Evolutionary conservation across 2,888 invertebrate species (phyloP).

Genomic region (Perizoma flavofasciatum): DNA sequence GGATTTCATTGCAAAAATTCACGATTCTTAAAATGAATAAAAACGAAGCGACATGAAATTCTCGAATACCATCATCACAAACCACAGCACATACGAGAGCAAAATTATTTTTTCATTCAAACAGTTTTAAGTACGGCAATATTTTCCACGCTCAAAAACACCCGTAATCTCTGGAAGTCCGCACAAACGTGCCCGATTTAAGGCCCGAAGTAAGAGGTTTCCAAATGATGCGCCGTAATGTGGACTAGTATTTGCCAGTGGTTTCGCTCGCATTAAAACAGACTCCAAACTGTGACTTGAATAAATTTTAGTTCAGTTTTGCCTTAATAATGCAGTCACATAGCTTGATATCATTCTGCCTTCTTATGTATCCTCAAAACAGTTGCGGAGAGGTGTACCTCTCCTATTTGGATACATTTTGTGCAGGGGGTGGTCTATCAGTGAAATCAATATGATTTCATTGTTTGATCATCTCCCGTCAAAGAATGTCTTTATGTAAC

Average conservation of each 20-base stretch:
- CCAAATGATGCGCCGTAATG: slow-evolving; percentile 30
- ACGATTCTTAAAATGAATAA: too few species aligned
- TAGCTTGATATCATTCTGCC: too few species aligned
- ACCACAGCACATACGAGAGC: slow-evolving; percentile 9
- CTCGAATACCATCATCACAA: slow-evolving; percentile 1
- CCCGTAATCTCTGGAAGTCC: slow-evolving; percentile 19
- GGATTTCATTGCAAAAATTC: too few species aligned
- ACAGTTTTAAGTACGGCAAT: slow-evolving; percentile 23
- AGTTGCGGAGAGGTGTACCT: too few species aligned
- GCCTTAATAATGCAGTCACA: too few species aligned
- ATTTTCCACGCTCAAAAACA: slow-evolving; percentile 22
- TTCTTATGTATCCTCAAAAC: too few species aligned
- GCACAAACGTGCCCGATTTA: slow-evolving; percentile 24
- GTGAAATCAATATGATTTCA: too few species aligned
- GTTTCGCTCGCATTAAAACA: slow-evolving; percentile 5
- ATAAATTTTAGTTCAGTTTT: background rate
- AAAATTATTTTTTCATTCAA: slow-evolving; percentile 18
- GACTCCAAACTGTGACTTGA: background rate
- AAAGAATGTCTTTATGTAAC: too few species aligned
- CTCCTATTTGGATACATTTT: too few species aligned
- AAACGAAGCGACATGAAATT: background rate
- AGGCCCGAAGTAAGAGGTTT: slow-evolving; percentile 22
- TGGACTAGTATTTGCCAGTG: slow-evolving; percentile 1
- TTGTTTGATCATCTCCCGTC: too few species aligned
- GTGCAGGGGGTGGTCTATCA: too few species aligned